Evolutionary conservation across 2,888 invertebrate genomes (phyloP), one percentile per base, ranked within the genome.

Genomic region (Aleiodes testaceus): DNA sequence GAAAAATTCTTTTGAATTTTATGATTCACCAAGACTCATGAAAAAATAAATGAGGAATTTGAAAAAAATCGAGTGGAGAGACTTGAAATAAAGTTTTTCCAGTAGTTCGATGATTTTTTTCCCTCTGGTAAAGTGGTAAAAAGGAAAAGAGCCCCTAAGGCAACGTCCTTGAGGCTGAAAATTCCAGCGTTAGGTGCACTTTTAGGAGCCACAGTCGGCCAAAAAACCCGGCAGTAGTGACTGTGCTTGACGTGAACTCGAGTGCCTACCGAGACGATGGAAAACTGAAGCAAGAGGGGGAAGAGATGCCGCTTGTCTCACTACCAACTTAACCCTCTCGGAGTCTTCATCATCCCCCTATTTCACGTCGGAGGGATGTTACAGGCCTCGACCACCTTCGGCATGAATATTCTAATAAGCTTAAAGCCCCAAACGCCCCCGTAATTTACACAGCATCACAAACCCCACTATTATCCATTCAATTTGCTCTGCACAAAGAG

Each of bases 241-340:
- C 71, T 71, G 61, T 49, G 16, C 71, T 71, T 63, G 61, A 71
- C 61, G 42, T 9, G 9, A 36, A 66, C 50, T 71, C 71, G 44
- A 71, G 71, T 67, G 63, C 71, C 20, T 45, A 66, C 71, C 71
- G 67, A 71, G 71, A 71, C 71, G 66, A 36, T 65, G 59, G 45
- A 45, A 36, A 36, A 36, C 36, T 36, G 36, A 11, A 53, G 20
- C 36, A 47, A 26, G 14, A 50, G 50, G 44, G 30, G 36, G 26
- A n/a, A 42, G 42, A 44, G 63, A 52, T 22, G 30, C 14, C 50
- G 61, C 50, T 63, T 45, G 26, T 22, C 53, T 22, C 11, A 22
- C 63, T 49, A 42, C 59, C 36, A 45, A 30, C 14, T 42, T 30
- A 42, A 36, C 36, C 36, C 36, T 36, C 36, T 45, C 59, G 14